Base-by-base conservation (phyloP, 35 echinoderm and acorn worm species). In the Apostichopus parvimensis region DNA sequence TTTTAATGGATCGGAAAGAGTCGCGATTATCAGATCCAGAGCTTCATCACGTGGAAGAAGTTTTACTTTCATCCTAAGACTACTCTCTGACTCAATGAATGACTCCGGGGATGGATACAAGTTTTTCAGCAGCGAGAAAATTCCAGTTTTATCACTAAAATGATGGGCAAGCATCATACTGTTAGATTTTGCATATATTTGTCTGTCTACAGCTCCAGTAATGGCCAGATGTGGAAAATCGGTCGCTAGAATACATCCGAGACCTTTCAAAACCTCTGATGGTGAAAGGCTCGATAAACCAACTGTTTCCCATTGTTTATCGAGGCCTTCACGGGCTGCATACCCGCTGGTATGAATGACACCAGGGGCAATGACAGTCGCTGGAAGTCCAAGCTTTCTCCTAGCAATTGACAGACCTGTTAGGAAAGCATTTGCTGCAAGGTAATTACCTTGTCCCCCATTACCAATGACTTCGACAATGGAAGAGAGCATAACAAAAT, bases 401-500 rank as follows among this genome's bases (percentile, higher is more conserved):
- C 96, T 55, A 76, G 95, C 92, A 20, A 53, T 95, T 26, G 92
- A 92, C 11, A 98, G 81, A 54, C 91, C 91, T 3, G 96, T 91
- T 11, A 98, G 87, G 57, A 95, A 98, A 23, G 90, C 91, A 79
- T 98, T 98, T 17, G 94, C 94, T 79, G 94, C 94, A 79, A 90
- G 95, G 79, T 98, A 95, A 73, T 78, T 92, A 58, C 94, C 96
- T 94, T 98, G 96, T 1, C 96, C 96, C 85, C 73, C 97, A 89
- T 98, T 98, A 8, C 97, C 97, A 21, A 98, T 90, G 80, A 98
- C 91, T 79, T 95, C 97, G 17, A 98, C 94, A 9, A 98, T 96
- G 4, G 97, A 98, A 80, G 97, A 98, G 26, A 98, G 78, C 97
- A 98, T 93, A 7, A 98, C 97, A 91, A 98, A 98, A 82, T 98